Evolutionary conservation across 1,140 invertebrate species (phyloP).

Genomic region (Cotesia vestalis): DNA sequence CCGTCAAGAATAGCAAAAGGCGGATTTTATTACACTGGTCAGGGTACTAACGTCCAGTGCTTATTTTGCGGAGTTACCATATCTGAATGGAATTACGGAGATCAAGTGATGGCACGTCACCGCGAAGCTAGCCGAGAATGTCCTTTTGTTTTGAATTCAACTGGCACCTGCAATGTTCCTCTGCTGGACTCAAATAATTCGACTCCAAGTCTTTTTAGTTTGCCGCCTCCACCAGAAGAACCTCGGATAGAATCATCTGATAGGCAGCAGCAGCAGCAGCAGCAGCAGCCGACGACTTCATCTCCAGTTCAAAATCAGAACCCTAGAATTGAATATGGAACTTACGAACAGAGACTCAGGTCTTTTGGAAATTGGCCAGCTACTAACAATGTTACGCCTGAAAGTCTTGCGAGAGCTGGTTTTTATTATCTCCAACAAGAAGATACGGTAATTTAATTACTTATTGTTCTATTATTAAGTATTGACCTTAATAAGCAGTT

Average conservation of each 20-base stretch:
- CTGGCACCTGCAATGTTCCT: conserved; percentile 74
- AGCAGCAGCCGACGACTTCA: neutral
- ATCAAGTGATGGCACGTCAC: conserved; percentile 76
- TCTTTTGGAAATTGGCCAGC: conserved; percentile 75
- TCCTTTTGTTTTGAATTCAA: conserved; percentile 75
- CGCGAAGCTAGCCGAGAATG: conserved; percentile 73
- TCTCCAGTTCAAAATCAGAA: conserved; percentile 24
- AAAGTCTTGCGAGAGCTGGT: conserved; percentile 80
- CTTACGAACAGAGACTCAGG: conserved; percentile 65
- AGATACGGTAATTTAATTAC: conserved; percentile 64
- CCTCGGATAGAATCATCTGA: neutral
- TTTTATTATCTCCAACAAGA: conserved; percentile 77
- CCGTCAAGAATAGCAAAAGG: conserved; percentile 77
- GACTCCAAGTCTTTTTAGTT: conserved; percentile 33
- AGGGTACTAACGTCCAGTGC: conserved; percentile 76
- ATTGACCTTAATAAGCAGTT: conserved; percentile 13
- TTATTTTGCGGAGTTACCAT: conserved; percentile 78
- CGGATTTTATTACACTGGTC: conserved; percentile 82
- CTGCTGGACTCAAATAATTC: conserved; percentile 45
- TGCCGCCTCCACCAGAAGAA: neutral
- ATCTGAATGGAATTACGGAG: conserved; percentile 79
- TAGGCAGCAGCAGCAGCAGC: no score
- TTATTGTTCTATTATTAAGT: conserved; percentile 17
- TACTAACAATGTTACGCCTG: conserved; percentile 69
- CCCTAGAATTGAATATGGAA: conserved; percentile 54